phyloP scores from a whole-genome alignment of 1,140 invertebrate genomes.

The Oncopeltus fasciatus region DNA sequence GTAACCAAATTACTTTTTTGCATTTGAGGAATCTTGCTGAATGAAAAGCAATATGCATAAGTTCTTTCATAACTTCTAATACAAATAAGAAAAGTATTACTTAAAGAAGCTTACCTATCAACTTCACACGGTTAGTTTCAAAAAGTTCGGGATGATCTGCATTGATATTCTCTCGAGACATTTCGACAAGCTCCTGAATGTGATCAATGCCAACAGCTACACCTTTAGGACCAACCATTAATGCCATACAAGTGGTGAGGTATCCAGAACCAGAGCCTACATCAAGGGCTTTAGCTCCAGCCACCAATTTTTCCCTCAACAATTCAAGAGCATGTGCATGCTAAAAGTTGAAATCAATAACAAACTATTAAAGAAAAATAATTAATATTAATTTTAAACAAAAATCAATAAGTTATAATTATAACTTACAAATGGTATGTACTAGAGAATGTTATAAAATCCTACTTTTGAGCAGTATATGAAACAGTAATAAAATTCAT shows the following conservation, averaged over 20 bases:
- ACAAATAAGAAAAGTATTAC: neutral
- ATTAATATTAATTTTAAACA: neutral
- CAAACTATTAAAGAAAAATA: neutral
- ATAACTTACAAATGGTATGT: neutral
- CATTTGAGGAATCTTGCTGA: no score
- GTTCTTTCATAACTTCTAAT: neutral
- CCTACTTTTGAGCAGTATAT: neutral
- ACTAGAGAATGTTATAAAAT: neutral
- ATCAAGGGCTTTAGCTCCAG: constrained; percentile 72
- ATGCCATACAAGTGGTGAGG: constrained; percentile 85
- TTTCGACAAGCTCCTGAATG: constrained; percentile 66
- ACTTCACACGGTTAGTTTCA: constrained; percentile 43
- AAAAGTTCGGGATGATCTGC: constrained; percentile 57
- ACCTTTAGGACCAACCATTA: constrained; percentile 68
- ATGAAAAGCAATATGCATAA: neutral
- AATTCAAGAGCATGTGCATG: constrained; percentile 89
- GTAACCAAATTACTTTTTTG: no score
- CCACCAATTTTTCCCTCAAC: constrained; percentile 64
- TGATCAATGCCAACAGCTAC: constrained; percentile 82
- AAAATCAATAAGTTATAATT: neutral
- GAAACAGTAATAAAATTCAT: no score
- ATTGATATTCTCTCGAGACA: constrained; percentile 62
- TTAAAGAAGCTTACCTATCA: constrained; percentile 44
- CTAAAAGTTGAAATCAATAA: constrained; percentile 29
- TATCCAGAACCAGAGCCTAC: constrained; percentile 93